Evolutionary conservation across 2,888 invertebrate species (phyloP), one percentile per base, ranked within the genome.

Genomic region (Ophion ellenae): DNA sequence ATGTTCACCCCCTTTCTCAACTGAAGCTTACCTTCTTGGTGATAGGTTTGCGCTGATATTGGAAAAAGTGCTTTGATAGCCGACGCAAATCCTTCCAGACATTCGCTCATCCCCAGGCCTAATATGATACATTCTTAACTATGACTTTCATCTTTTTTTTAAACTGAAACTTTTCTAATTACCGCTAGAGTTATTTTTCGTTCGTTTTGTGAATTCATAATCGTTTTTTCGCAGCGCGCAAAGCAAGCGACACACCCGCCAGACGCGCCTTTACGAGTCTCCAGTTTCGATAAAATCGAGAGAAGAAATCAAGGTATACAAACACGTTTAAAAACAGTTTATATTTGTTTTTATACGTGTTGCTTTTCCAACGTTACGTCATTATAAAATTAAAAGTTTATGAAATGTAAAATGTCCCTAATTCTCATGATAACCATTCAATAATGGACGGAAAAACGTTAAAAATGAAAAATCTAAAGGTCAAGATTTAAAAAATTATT

Each of bases 41-140:
- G 93, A 90, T 93, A 93, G 88, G 92, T 92, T 92, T 93, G 93
- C 90, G 93, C 91, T 91, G 93, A 93, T 93, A 93, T 93, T 90
- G 92, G 93, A 92, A 93, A 93, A 93, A 93, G 92, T 91, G 93
- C 92, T 93, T 93, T 93, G 92, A 93, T 92, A 92, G 93, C 93
- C 89, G 92, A 93, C 90, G 93, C 92, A 92, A 93, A 93, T 93
- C 93, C 93, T 92, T 93, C 92, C 93, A 93, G 93, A 93, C 93
- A 93, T 93, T 93, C 93, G 93, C 93, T 93, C 93, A 93, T 93
- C 93, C 92, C 92, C 91, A 91, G 91, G 92, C 93, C 93, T 93
- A 92, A 92, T 92, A 78, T 47, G 92, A 92, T 91, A 93, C 93
- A 93, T 92, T 93, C 90, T 90, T 91, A 91, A 91, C 91, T 90